These are phyloP conservation scores for Yponomeuta malinellus DNA, from an alignment of 2,888 invertebrate genomes.

Conservation along the genomic window DNA sequence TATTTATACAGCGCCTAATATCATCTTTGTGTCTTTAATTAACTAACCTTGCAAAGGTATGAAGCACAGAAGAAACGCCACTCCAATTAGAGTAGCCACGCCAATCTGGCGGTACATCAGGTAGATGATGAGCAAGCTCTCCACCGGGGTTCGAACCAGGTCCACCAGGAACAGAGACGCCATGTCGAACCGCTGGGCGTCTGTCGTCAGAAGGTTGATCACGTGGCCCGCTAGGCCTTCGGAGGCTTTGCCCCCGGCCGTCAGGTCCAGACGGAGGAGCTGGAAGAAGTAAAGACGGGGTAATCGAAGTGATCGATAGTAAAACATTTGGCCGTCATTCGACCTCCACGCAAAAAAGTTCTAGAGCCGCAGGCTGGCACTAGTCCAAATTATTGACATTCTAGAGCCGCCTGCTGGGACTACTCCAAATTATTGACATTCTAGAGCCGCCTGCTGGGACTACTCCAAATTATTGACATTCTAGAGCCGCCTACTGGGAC, in stretches of 20 bases:
- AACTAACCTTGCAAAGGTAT: slow-evolving; percentile 78
- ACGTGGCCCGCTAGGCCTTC: slow-evolving; percentile 80
- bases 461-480: too few relatives aligned
- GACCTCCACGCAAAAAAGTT: too few relatives aligned
- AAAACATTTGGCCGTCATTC: too few relatives aligned
- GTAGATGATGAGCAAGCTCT: slow-evolving; percentile 84
- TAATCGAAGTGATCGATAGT: too few relatives aligned
- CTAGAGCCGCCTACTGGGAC: too few relatives aligned
- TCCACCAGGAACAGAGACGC: slow-evolving; percentile 87
- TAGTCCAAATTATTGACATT: too few relatives aligned
- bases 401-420: too few relatives aligned
- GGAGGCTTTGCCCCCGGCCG: slow-evolving; percentile 74
- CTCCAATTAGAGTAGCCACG: slow-evolving; percentile 75
- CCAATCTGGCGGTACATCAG: slow-evolving; percentile 81
- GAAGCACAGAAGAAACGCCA: slow-evolving; percentile 74
- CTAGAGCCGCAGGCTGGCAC: too few relatives aligned
- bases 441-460: too few relatives aligned
- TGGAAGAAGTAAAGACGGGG: slow-evolving; percentile 35
- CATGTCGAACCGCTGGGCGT: slow-evolving; percentile 90
- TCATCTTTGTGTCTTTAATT: too few relatives aligned
- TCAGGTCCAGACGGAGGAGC: slow-evolving; percentile 82
- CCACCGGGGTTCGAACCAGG: slow-evolving; percentile 87
- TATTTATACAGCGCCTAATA: too few relatives aligned
- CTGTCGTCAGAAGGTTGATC: slow-evolving; percentile 88
- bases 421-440: too few relatives aligned